Percentiles rank a stretch among this genome's conserved stretches.
phyloP scores from a whole-genome alignment of 2,888 invertebrate genomes.

The Eupithecia centaureata region DNA sequence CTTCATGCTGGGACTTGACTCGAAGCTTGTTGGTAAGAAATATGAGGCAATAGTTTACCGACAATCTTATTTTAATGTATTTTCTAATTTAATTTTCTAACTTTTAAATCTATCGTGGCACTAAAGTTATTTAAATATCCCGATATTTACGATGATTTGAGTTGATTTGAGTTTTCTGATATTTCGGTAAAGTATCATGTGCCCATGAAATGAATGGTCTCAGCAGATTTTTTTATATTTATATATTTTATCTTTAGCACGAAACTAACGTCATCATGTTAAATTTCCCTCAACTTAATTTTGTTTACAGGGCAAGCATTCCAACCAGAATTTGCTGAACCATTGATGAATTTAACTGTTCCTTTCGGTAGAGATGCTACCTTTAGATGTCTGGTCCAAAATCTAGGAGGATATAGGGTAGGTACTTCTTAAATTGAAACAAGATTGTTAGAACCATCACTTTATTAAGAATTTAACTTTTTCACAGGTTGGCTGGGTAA shows the following conservation, averaged over 20 bases:
- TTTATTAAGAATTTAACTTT: constrained; percentile 16
- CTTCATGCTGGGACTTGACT: constrained; percentile 74
- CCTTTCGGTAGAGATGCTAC: constrained; percentile 94
- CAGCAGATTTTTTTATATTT: no score
- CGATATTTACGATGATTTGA: no score
- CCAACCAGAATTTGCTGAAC: constrained; percentile 93
- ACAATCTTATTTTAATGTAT: not conserved
- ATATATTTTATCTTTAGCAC: not conserved
- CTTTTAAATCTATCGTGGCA: no score
- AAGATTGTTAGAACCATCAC: not conserved
- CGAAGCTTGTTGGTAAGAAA: constrained; percentile 71
- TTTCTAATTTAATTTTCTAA: not conserved
- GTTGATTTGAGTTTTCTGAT: no score
- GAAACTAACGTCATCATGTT: not conserved
- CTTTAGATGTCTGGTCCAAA: constrained; percentile 93
- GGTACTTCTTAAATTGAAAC: constrained; percentile 12
- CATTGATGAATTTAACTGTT: constrained; percentile 92
- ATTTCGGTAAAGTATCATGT: no score
- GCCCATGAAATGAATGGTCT: no score
- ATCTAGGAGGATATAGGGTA: constrained; percentile 95
- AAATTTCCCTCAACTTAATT: not conserved
- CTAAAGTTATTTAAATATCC: no score
- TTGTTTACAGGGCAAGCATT: constrained; percentile 86
- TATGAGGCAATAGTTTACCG: not conserved
- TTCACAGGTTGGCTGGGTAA: constrained; percentile 95